These are phyloP conservation scores for Cuniculus paca DNA, from an alignment of 2,797 vertebrate genomes.

Conservation along the genomic window DNA sequence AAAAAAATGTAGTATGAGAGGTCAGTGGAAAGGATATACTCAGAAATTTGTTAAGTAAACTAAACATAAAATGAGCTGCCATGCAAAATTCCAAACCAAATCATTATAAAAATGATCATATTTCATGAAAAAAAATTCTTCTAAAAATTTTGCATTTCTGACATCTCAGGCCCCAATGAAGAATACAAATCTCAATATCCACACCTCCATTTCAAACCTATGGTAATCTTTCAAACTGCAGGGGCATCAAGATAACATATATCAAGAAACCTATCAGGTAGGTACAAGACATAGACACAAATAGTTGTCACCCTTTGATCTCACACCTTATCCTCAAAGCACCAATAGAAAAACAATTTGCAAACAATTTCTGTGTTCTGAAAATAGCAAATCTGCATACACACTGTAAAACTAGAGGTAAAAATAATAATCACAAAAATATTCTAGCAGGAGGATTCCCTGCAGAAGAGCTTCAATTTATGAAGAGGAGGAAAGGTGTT, in stretches of 20 bases:
- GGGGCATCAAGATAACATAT: neutral
- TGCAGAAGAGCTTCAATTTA: neutral
- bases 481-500: neutral
- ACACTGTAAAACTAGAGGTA: neutral
- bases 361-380: neutral
- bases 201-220: neutral
- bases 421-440: neutral
- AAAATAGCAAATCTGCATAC: constrained; percentile 8
- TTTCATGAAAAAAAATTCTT: constrained; percentile 49
- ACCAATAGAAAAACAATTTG: neutral
- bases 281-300: neutral
- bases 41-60: constrained; percentile 9
- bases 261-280: neutral
- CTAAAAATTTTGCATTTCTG: constrained; percentile 70
- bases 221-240: constrained; percentile 59
- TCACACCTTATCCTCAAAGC: neutral
- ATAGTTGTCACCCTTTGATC: neutral
- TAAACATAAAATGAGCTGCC: neutral
- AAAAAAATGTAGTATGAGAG: neutral
- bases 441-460: neutral
- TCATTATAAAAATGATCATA: neutral
- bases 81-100: neutral
- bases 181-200: constrained; percentile 63
- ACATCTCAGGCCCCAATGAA: constrained; percentile 66
- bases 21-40: neutral